Conservation (phyloP, 2,113 vertebrate genomes). For the Cyprinodon variegatus region DNA sequence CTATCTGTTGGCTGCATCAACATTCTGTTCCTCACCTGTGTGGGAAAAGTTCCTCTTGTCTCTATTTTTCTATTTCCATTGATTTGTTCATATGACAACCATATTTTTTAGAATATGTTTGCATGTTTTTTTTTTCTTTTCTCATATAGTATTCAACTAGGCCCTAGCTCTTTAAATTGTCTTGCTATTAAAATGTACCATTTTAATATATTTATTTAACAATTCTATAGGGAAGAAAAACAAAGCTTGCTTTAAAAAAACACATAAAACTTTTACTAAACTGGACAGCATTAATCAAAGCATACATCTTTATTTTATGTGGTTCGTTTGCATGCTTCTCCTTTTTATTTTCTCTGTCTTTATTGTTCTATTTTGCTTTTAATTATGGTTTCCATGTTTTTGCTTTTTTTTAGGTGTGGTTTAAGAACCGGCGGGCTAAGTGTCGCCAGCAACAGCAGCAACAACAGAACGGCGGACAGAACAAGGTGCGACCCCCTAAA, state of each 20-base stretch:
- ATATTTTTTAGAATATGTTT: no score
- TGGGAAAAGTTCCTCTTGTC: not conserved
- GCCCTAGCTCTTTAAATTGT: no score
- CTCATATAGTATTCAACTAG: no score
- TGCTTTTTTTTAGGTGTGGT: conserved; percentile 88
- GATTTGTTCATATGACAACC: not conserved
- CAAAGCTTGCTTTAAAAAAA: no score
- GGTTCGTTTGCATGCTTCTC: no score
- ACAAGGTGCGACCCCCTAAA: conserved; percentile 95
- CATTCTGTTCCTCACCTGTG: not conserved
- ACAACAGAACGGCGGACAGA: conserved; percentile 97
- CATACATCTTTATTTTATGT: no score
- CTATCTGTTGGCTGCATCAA: not conserved
- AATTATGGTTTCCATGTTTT: not conserved
- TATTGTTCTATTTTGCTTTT: not conserved
- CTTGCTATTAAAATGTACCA: no score
- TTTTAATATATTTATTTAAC: no score
- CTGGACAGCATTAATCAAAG: not conserved
- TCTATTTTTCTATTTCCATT: not conserved
- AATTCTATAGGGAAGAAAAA: no score
- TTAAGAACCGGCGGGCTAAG: conserved; percentile 95
- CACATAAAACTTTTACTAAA: no score
- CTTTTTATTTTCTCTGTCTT: not conserved
- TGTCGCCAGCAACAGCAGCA: conserved; percentile 94
- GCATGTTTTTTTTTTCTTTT: no score